Evolutionary conservation across 1,140 invertebrate species (phyloP), one percentile per base, ranked within the genome.

Genomic region (Bombus consobrinus): DNA sequence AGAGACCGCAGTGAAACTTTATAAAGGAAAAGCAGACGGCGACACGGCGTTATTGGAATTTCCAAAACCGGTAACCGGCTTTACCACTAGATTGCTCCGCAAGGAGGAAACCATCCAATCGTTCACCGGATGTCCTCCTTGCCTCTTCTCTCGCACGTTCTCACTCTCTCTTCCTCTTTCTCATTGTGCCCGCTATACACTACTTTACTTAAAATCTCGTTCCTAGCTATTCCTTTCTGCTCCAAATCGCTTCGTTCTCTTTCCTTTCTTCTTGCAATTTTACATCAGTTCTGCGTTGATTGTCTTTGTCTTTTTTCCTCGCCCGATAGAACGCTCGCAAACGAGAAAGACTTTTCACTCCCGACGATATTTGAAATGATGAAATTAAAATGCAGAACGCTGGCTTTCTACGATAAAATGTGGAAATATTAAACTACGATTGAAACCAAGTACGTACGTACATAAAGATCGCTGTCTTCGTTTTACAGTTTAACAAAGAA

Each of bases 1-100:
- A 71, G 18, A 81, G 43, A n/a, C 22, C 68, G 37, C 43, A 72
- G 71, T 83, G 76, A 76, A 90, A 86, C 81, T 90, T 88, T 41
- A 53, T 75, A 68, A 80, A 75, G 59, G 71, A 75, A 66, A 75
- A 83, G 76, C 87, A 89, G 86, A 90, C 88, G 90, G 80, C 81
- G 87, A 88, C 89, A 85, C 73, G 69, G 66, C 84, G 85, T 92
- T 94, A 93, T 93, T 89, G 91, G 90, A 92, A 93, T 94, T 94
- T 92, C 91, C 91, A 85, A 93, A 92, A 93, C 94, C 94, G 94
- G 93, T 95, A 95, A 95, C 92, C 91, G 91, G 91, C 92, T 94
- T 95, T 94, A 94, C 94, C 94, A 94, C 94, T 94, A 95, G 94
- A 95, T 95, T 95, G 94, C 94, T 93, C 93, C 91, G 93, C 93